Evolutionary conservation across 2,888 invertebrate genomes (phyloP), one percentile per base, ranked within the genome.

Genomic region (Blastobasis adustella): DNA sequence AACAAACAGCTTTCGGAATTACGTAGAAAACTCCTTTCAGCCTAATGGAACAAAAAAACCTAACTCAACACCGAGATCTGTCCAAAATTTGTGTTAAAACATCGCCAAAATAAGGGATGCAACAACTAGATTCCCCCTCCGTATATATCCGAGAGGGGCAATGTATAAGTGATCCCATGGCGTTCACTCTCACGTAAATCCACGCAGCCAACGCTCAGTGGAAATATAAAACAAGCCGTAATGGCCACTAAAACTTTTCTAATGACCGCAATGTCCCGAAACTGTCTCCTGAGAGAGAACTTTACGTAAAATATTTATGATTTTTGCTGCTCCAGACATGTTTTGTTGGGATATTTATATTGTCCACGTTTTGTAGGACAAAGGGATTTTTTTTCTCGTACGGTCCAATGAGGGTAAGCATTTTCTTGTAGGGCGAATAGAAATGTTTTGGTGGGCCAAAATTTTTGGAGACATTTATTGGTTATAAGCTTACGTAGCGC

Each of bases 211-310:
- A 58, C 66, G 59, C 67, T 58, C 68, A 52, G 60, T 62, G 70
- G 76, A 76, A 75, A 73, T 79, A 80, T 79, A 79, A 78, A 81
- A 75, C 76, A 71, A 65, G 59, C 73, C 52, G 70, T 80, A 80
- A 81, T 80, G 73, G 80, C 75, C 75, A 77, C 80, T 82, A 82
- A 80, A 79, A 82, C 80, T 79, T 80, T 77, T 78, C 75, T 81
- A 81, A 81, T 81, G 81, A 79, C 77, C 76, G 59, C 69, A 61
- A 73, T 66, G 79, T 70, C 76, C 79, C 75, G 67, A 78, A 80
- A 79, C 79, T 80, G 79, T 80, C 80, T 79, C 79, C 69, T 58
- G 76, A 68, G 78, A 71, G 65, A 59, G 63, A 69, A 77, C 65
- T 76, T 76, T 66, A 65, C 65, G 71, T 76, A 73, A 73, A 79